phyloP scores from a whole-genome alignment of 2,888 invertebrate genomes.

The Phengaris alcon region DNA sequence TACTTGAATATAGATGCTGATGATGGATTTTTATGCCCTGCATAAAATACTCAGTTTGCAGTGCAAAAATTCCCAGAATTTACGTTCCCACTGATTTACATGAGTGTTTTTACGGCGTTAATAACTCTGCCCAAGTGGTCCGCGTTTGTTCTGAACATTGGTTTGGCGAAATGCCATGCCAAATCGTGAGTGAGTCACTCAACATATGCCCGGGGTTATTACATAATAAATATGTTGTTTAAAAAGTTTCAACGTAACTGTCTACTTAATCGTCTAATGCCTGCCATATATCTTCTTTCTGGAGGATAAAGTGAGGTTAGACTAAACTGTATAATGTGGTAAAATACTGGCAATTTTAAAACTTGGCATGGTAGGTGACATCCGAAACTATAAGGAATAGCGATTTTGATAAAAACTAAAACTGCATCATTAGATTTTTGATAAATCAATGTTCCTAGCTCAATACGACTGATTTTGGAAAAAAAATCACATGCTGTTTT shows the following conservation, averaged over 20 bases:
- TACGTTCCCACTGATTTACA: conserved; percentile 22
- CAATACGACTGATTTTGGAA: too few species aligned
- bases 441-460: too few species aligned
- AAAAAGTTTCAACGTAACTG: background rate
- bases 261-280: background rate
- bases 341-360: too few species aligned
- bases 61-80: background rate
- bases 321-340: background rate
- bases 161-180: conserved; percentile 11
- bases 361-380: too few species aligned
- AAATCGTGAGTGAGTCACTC: conserved; percentile 24
- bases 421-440: too few species aligned
- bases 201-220: conserved; percentile 7
- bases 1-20: background rate
- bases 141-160: background rate
- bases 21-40: background rate
- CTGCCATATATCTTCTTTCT: background rate
- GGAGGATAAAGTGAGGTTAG: background rate
- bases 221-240: background rate
- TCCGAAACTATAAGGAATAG: background rate
- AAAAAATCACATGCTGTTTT: too few species aligned
- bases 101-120: conserved; percentile 18
- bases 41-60: background rate
- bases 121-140: conserved; percentile 20
- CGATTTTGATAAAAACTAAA: background rate